Percentiles rank a stretch among this genome's conserved stretches.
phyloP scores from a whole-genome alignment of 2,113 vertebrate species.

The Geococcyx californianus region DNA sequence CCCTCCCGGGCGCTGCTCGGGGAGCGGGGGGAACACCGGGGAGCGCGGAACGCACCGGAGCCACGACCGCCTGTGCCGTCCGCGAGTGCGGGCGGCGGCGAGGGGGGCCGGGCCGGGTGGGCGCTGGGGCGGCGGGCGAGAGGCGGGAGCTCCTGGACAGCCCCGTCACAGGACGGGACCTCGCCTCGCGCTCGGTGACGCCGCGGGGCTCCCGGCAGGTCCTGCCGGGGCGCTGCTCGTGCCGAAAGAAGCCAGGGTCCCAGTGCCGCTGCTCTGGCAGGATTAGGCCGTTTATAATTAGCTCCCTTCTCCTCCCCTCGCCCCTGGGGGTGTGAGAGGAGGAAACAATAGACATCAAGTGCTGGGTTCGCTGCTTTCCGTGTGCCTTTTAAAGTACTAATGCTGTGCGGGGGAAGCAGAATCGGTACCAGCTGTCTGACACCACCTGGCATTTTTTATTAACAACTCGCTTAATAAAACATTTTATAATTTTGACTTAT shows the following conservation, averaged over 20 bases:
- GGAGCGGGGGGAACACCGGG: neutral
- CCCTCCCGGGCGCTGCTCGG: neutral
- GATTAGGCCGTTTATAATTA: constrained; percentile 69
- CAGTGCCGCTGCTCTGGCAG: constrained; percentile 1
- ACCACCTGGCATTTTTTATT: constrained; percentile 54
- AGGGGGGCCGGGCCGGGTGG: neutral
- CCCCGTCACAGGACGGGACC: neutral
- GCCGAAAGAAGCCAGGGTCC: neutral
- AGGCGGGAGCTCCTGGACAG: neutral
- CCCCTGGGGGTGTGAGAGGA: constrained; percentile 38
- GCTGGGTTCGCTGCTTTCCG: constrained; percentile 1
- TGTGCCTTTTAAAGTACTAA: constrained; percentile 55
- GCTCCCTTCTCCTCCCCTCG: constrained; percentile 2
- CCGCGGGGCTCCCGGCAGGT: neutral
- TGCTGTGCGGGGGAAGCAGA: neutral
- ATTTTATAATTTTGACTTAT: constrained; percentile 71
- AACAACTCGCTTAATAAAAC: constrained; percentile 71
- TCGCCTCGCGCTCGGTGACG: neutral
- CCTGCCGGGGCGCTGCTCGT: neutral
- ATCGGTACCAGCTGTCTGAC: constrained; percentile 14
- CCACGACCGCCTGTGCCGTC: fast-evolving
- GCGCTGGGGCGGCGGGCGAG: neutral
- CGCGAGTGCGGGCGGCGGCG: fast-evolving
- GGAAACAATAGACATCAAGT: constrained; percentile 73
- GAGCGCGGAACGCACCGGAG: neutral